phyloP scores from a whole-genome alignment of 2,888 invertebrate genomes.

The Amiota mariae region DNA sequence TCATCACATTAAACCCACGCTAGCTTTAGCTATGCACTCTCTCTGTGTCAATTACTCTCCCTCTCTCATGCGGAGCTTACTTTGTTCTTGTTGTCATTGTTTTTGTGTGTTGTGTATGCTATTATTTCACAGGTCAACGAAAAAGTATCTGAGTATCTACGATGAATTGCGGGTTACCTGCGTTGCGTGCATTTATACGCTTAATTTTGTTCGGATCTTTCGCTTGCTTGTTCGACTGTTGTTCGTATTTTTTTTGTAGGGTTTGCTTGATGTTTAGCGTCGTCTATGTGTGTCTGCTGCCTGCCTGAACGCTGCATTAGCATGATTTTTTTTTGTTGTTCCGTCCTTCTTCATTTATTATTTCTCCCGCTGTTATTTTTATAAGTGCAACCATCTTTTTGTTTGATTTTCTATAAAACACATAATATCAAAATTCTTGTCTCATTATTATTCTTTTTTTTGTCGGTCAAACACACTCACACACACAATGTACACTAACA shows the following conservation, averaged over 20 bases:
- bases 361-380: slow-evolving; percentile 13
- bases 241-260: no score
- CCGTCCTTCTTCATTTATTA: neutral
- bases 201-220: neutral
- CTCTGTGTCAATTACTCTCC: no score
- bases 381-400: slow-evolving; percentile 10
- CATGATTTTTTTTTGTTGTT: slow-evolving; percentile 36
- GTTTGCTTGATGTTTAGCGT: no score
- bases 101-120: slow-evolving; percentile 43
- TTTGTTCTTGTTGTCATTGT: neutral
- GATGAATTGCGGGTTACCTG: slow-evolving; percentile 34
- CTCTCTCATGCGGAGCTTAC: slow-evolving; percentile 13
- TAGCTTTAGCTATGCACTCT: neutral
- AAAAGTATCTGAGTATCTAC: slow-evolving; percentile 39
- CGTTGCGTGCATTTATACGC: neutral
- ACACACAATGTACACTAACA: neutral
- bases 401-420: neutral
- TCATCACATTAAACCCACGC: neutral
- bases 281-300: slow-evolving; percentile 20
- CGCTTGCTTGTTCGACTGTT: slow-evolving; percentile 12
- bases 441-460: neutral
- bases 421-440: slow-evolving; percentile 4
- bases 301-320: slow-evolving; percentile 38
- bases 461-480: neutral
- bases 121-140: slow-evolving; percentile 65